phyloP scores from a whole-genome alignment of 1,140 invertebrate species.

The Theocolax elegans region DNA sequence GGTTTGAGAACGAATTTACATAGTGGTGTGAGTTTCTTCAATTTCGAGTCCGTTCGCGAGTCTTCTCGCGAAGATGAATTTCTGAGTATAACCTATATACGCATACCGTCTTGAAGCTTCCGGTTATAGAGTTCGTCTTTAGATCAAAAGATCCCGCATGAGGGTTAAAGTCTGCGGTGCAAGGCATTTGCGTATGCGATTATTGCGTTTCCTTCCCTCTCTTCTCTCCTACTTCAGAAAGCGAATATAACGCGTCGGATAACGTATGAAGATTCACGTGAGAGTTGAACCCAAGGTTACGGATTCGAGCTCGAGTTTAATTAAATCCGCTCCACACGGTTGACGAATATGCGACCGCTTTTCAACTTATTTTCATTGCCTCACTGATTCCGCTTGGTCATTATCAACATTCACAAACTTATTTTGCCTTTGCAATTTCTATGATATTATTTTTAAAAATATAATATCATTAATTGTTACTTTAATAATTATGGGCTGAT shows the following conservation, averaged over 20 bases:
- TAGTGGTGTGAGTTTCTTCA: too few species aligned
- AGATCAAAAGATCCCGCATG: conserved; percentile 17
- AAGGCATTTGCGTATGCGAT: not conserved
- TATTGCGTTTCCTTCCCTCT: too few species aligned
- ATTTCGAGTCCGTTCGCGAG: not conserved
- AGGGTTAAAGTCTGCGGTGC: not conserved
- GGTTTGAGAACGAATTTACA: too few species aligned
- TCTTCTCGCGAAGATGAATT: conserved; percentile 14
- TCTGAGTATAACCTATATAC: not conserved
- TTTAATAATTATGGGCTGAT: too few species aligned
- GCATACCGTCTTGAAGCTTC: not conserved
- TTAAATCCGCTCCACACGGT: conserved; percentile 19
- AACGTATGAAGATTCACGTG: conserved; percentile 1
- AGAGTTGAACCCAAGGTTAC: conserved; percentile 2
- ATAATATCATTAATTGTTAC: too few species aligned
- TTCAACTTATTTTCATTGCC: too few species aligned
- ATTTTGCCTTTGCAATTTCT: too few species aligned
- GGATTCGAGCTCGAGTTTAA: conserved; percentile 26
- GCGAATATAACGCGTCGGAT: not conserved
- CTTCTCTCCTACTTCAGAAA: not conserved
- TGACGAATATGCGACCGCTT: conserved; percentile 1
- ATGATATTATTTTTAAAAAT: too few species aligned
- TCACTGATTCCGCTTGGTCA: too few species aligned
- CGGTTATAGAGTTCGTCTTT: not conserved
- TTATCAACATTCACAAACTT: too few species aligned